phyloP scores from a whole-genome alignment of 1,140 invertebrate genomes.

The Drosophila tsacasi region DNA sequence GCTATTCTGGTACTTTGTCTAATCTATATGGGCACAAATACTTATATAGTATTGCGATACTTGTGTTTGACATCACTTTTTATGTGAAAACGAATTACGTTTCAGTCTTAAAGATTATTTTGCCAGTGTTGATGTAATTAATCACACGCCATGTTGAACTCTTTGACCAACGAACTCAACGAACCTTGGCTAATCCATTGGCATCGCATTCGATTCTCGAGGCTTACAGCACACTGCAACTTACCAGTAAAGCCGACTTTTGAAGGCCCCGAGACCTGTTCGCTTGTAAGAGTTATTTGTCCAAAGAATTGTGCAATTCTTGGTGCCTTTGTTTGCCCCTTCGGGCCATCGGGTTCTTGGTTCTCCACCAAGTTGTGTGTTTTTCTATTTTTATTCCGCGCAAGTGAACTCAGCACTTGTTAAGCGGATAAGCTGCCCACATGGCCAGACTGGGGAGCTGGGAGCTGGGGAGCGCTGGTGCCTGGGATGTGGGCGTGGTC shows the following conservation, averaged over 20 bases:
- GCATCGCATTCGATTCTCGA: slow-evolving; percentile 22
- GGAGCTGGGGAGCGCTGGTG: slow-evolving; percentile 13
- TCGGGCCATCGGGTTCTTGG: slow-evolving; percentile 12
- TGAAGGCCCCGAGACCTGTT: slow-evolving; percentile 45
- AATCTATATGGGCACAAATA: slow-evolving; percentile 26
- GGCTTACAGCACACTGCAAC: slow-evolving; percentile 27
- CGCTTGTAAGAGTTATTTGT: slow-evolving; percentile 8
- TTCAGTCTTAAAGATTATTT: slow-evolving; percentile 1
- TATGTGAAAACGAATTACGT: slow-evolving; percentile 21
- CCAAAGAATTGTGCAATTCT: slow-evolving; percentile 62
- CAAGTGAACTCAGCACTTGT: slow-evolving; percentile 78
- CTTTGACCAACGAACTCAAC: slow-evolving; percentile 35
- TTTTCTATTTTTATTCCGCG: slow-evolving; percentile 55
- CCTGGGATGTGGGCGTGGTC: slow-evolving; percentile 33
- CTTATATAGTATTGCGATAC: slow-evolving; percentile 5
- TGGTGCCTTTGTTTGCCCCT: slow-evolving; percentile 43
- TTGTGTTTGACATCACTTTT: slow-evolving; percentile 5
- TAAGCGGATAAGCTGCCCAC: slow-evolving; percentile 77
- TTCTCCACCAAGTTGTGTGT: slow-evolving; percentile 5
- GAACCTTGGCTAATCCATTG: slow-evolving; percentile 38
- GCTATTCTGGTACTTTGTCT: slow-evolving; percentile 2
- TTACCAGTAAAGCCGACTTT: slow-evolving; percentile 13
- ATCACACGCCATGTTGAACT: slow-evolving; percentile 26
- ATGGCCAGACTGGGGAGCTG: slow-evolving; percentile 27
- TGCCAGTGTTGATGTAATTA: slow-evolving; percentile 28